These are phyloP conservation scores for Pterois miles DNA, from an alignment of 2,797 vertebrate species.

Conservation along the genomic window DNA sequence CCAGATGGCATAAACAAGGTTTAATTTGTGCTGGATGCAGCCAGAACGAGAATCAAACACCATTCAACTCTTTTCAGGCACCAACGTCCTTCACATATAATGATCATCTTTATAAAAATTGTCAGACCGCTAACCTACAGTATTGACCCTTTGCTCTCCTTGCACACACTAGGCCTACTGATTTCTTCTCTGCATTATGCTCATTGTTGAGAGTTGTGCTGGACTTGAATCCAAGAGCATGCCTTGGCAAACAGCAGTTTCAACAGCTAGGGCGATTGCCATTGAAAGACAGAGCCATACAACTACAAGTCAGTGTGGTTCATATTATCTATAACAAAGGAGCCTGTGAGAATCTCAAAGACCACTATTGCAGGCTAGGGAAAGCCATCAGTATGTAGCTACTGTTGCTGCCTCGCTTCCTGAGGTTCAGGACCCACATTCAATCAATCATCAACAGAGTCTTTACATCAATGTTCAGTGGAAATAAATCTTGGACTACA, in stretches of 20 bases:
- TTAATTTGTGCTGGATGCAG: conserved; percentile 45
- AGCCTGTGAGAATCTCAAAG: not conserved
- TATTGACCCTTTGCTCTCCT: not conserved
- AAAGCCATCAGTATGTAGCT: no score
- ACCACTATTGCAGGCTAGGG: not conserved
- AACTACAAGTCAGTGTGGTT: not conserved
- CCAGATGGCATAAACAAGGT: conserved; percentile 23
- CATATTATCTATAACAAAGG: not conserved
- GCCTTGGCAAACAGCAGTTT: not conserved
- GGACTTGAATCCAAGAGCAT: not conserved
- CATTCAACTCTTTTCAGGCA: not conserved
- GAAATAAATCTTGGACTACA: not conserved
- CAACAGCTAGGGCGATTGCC: not conserved
- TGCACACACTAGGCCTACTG: not conserved
- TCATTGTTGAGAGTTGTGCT: not conserved
- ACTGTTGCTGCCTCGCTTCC: not conserved
- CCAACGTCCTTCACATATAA: conserved; percentile 14
- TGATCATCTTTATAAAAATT: conserved; percentile 24
- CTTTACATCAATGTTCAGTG: not conserved
- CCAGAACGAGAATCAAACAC: conserved; percentile 9
- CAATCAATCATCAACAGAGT: not conserved
- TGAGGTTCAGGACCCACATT: not conserved
- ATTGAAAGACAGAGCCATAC: not conserved
- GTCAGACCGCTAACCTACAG: not conserved
- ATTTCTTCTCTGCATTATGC: not conserved